Evolutionary conservation across 2,113 vertebrate species (phyloP), one percentile per base, ranked within the genome.

Genomic region (Halcyon senegalensis): DNA sequence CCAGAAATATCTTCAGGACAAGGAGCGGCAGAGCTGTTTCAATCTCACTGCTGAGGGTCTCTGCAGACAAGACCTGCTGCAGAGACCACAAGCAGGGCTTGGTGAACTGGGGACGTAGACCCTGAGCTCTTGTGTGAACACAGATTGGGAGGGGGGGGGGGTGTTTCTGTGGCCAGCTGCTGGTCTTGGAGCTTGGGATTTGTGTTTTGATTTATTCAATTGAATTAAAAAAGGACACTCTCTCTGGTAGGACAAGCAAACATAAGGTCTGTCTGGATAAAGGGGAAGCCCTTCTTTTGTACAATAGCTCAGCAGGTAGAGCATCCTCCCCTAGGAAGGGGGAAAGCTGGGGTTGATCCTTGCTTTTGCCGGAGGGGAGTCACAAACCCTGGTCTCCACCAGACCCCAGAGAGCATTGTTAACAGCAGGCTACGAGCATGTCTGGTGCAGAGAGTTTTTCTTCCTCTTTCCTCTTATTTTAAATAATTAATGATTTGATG

Each of bases 401-500:
- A 91, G 77, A 96, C 95, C 91, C 94, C 77, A 76, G 95, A 84
- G 93, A 94, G 66, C 48, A n/a, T 30, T 0, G 0, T 59, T 74
- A 94, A 89, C 69, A 92, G 83, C 89, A 87, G 91, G 84, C 94
- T 84, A 53, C 2, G 6, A 69, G 78, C 89, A 15, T 89, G 69
- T 70, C 88, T 97, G 72, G 8, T 84, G n/a, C 0, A 0, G 76
- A 80, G 85, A 77, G 39, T 82, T 93, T 84, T 89, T 89, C 91
- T 95, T 92, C 56, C 84, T 84, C 48, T 87, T 96, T 91, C 74
- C 96, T 96, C 89, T 58, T 95, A 66, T 94, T 95, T 97, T 97
- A 93, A 97, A 97, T 97, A 96, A 97, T 97, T 95, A 91, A 97
- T 95, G 81, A 84, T 79, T 82, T 93, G 94, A 91, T 96, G 84